phyloP scores from a whole-genome alignment of 2,113 vertebrate species.

The Aepyceros melampus region DNA sequence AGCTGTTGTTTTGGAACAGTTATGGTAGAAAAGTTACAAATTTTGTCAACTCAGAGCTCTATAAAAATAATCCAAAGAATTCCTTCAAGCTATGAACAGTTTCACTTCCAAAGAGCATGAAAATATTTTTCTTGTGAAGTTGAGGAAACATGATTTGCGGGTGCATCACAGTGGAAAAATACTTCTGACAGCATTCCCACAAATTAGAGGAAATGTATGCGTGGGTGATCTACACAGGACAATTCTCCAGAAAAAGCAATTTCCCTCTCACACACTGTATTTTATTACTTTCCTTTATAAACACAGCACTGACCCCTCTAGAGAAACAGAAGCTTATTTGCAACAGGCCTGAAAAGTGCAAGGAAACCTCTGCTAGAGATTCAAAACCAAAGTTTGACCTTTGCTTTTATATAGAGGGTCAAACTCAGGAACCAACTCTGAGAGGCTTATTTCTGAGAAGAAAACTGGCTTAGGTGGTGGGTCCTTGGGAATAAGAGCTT shows the following conservation, averaged over 20 bases:
- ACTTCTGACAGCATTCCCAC: slow-evolving; percentile 67
- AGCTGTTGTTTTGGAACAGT: slow-evolving; percentile 54
- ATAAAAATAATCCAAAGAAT: slow-evolving; percentile 59
- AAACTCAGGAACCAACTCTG: slow-evolving; percentile 26
- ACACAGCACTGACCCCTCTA: slow-evolving; percentile 53
- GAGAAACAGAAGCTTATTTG: slow-evolving; percentile 68
- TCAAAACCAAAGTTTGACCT: slow-evolving; percentile 65
- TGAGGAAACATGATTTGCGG: slow-evolving; percentile 70
- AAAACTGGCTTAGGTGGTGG: not conserved
- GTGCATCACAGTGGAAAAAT: slow-evolving; percentile 65
- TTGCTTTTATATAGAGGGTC: slow-evolving; percentile 64
- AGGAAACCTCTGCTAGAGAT: slow-evolving; percentile 49
- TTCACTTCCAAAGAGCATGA: slow-evolving; percentile 63
- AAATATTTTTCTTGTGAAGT: slow-evolving; percentile 61
- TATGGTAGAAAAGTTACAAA: not conserved
- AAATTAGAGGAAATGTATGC: slow-evolving; percentile 57
- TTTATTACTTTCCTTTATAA: slow-evolving; percentile 75
- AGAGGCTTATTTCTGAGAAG: not conserved
- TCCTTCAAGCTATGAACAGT: slow-evolving; percentile 45
- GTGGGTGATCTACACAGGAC: slow-evolving; percentile 72
- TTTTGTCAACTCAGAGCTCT: slow-evolving; percentile 35
- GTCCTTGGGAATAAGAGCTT: not conserved
- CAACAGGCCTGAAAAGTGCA: slow-evolving; percentile 48
- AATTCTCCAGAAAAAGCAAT: slow-evolving; percentile 74
- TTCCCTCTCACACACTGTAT: slow-evolving; percentile 61